A percentile compares a stretch with the other conserved stretches of the same genome.
phyloP scores from a whole-genome alignment of 1,140 invertebrate species.

The Colletes gigas region DNA sequence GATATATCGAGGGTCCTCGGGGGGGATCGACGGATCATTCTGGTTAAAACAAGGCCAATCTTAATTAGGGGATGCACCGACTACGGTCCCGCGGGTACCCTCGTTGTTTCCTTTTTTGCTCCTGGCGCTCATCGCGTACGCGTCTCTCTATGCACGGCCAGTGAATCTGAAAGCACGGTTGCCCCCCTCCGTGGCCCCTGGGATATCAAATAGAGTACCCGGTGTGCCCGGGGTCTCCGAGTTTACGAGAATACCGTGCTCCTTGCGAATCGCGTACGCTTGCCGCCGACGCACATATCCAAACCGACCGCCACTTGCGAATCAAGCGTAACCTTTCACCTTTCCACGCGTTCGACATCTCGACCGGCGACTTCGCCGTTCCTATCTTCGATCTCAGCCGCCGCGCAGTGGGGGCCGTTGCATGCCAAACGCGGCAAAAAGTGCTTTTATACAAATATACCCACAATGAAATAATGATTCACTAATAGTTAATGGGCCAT shows the following conservation, averaged over 20 bases:
- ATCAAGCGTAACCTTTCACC: neutral
- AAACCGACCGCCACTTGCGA: neutral
- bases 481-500: too few species aligned
- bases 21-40: constrained; percentile 46
- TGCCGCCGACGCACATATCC: neutral
- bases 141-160: constrained; percentile 10
- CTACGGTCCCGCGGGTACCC: constrained; percentile 31
- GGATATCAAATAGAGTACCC: constrained; percentile 73
- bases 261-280: neutral
- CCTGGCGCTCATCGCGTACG: constrained; percentile 21
- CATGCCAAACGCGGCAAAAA: too few species aligned
- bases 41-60: constrained; percentile 63
- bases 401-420: too few species aligned
- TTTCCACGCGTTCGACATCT: neutral
- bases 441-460: too few species aligned
- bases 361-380: neutral
- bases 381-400: neutral
- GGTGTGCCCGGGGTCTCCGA: constrained; percentile 1
- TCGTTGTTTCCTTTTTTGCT: constrained; percentile 47
- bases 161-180: constrained; percentile 53
- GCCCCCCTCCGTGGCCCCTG: constrained; percentile 47
- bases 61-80: constrained; percentile 65
- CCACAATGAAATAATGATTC: too few species aligned
- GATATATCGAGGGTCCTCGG: constrained; percentile 28
- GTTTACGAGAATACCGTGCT: constrained; percentile 32